These are phyloP conservation scores for Achlya flavicornis DNA, from an alignment of 2,888 invertebrate genomes.

Conservation along the genomic window DNA sequence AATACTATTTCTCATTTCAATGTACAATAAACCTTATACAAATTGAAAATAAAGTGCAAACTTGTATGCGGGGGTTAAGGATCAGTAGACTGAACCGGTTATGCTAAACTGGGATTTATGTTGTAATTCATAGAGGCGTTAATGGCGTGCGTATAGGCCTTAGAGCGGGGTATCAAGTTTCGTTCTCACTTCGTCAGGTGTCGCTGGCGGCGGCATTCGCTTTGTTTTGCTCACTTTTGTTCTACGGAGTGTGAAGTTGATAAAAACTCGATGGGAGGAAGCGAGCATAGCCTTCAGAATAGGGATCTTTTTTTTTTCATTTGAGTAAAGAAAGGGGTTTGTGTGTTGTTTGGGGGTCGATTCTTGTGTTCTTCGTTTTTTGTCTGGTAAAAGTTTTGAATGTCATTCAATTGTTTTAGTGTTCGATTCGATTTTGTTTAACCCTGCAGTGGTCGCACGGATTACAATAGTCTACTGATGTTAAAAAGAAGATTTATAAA, in stretches of 20 bases:
- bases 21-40: constrained; percentile 46
- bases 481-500: background rate
- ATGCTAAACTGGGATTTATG: constrained; percentile 41
- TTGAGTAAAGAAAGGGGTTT: constrained; percentile 44
- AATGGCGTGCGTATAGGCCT: constrained; percentile 33
- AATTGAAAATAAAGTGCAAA: constrained; percentile 38
- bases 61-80: constrained; percentile 17
- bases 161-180: constrained; percentile 68
- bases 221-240: constrained; percentile 79
- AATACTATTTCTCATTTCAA: constrained; percentile 49
- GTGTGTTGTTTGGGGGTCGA: constrained; percentile 50
- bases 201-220: constrained; percentile 75
- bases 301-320: constrained; percentile 42
- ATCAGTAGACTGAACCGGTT: constrained; percentile 24
- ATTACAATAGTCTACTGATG: background rate
- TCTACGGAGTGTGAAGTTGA: constrained; percentile 78
- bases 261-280: constrained; percentile 70
- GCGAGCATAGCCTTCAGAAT: constrained; percentile 60
- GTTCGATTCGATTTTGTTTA: background rate
- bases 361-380: constrained; percentile 42
- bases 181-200: constrained; percentile 82
- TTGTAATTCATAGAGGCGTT: constrained; percentile 31
- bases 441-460: no score
- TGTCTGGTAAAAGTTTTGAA: constrained; percentile 44
- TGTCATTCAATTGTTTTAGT: constrained; percentile 26